phyloP scores from a whole-genome alignment of 2,113 vertebrate species.

The Opisthocomus hoazin region DNA sequence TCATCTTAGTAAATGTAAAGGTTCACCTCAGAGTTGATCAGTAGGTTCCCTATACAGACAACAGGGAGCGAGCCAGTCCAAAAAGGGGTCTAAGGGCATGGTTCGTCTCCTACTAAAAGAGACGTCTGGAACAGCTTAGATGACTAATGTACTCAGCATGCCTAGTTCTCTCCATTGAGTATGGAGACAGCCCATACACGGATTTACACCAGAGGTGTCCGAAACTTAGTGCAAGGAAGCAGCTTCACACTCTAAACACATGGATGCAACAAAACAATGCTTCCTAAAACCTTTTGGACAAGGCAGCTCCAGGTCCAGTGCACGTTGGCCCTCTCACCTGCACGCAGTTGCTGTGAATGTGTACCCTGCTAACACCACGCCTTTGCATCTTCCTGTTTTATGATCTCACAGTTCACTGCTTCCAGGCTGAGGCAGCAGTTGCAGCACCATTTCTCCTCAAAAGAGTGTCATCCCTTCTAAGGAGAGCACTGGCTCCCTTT shows the following conservation, averaged over 20 bases:
- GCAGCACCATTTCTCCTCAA: background rate
- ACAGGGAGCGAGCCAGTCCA: rapidly evolving
- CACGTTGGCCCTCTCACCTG: background rate
- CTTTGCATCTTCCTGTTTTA: background rate
- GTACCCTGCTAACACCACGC: background rate
- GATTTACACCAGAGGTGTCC: background rate
- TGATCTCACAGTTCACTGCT: background rate
- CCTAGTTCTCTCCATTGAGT: background rate
- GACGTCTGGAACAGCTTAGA: background rate
- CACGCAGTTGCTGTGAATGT: rapidly evolving
- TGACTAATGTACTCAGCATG: rapidly evolving
- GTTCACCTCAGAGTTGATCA: background rate
- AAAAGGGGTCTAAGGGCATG: background rate
- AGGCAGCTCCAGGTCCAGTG: background rate
- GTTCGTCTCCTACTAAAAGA: background rate
- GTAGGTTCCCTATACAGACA: background rate
- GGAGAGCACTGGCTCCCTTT: background rate
- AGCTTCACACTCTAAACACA: background rate
- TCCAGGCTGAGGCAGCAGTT: background rate
- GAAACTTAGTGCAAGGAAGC: background rate
- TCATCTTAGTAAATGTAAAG: background rate
- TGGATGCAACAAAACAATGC: rapidly evolving
- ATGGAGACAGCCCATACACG: background rate
- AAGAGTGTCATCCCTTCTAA: background rate
- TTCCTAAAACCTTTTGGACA: background rate